A percentile compares a stretch with the other conserved stretches of the same genome.
Conservation (phyloP, 2,888 invertebrate genomes). For the Aphelenchoides bicaudatus region DNA sequence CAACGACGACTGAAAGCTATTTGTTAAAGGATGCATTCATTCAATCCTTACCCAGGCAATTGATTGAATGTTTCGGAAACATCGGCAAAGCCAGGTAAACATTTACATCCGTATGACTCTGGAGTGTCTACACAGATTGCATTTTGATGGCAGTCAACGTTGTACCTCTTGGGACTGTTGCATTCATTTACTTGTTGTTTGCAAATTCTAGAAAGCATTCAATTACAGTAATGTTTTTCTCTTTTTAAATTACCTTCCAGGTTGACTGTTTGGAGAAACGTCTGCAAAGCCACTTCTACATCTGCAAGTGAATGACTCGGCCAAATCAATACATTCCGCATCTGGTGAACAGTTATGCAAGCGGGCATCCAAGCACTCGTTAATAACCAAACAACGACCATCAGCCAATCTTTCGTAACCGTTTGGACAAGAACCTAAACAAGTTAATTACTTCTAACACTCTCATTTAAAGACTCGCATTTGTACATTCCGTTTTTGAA, state of each 20-base stretch:
- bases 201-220: too few relatives aligned
- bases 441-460: constrained; percentile 38
- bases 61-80: constrained; percentile 56
- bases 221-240: too few relatives aligned
- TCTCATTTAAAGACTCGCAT: too few relatives aligned
- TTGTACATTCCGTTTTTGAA: constrained; percentile 49
- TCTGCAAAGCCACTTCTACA: constrained; percentile 59
- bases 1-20: too few relatives aligned
- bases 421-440: constrained; percentile 41
- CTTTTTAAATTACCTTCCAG: too few relatives aligned
- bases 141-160: constrained; percentile 57
- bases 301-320: constrained; percentile 58
- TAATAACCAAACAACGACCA: constrained; percentile 58
- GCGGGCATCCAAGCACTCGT: constrained; percentile 55
- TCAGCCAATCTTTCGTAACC: constrained; percentile 53
- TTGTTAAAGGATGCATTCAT: too few relatives aligned
- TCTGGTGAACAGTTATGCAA: constrained; percentile 56
- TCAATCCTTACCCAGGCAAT: too few relatives aligned
- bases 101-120: constrained; percentile 47
- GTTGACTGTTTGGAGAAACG: constrained; percentile 44
- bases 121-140: constrained; percentile 59
- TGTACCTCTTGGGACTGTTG: constrained; percentile 46
- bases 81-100: constrained; percentile 60
- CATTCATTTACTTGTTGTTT: constrained; percentile 58
- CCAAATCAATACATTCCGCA: constrained; percentile 57